Conservation (phyloP, 2,797 vertebrate species). For the Columba guinea region DNA sequence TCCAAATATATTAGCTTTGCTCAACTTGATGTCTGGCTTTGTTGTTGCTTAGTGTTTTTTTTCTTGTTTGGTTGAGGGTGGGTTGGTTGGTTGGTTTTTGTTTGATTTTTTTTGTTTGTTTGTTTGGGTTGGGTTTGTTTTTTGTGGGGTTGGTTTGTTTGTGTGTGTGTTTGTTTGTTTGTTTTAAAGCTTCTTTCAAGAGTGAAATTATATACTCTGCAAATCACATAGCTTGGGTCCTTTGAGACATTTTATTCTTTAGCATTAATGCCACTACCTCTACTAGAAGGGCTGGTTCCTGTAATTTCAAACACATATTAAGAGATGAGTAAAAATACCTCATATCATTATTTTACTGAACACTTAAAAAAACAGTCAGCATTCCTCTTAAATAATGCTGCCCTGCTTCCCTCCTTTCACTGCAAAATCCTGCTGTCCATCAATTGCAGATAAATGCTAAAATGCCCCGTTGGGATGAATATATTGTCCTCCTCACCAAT, state of each 20-base stretch:
- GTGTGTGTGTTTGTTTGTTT: background rate
- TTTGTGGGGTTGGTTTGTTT: background rate
- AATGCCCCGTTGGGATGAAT: background rate
- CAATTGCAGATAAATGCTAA: background rate
- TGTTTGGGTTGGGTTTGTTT: too few relatives aligned
- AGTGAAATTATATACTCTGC: background rate
- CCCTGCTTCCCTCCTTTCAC: background rate
- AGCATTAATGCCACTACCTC: background rate
- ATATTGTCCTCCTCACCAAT: background rate
- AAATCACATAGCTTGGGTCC: background rate
- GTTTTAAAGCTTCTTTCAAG: background rate
- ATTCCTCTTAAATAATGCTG: background rate
- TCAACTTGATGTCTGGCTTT: background rate
- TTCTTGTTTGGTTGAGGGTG: too few relatives aligned
- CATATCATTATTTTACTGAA: background rate
- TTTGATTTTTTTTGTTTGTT: too few relatives aligned
- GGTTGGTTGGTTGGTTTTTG: too few relatives aligned
- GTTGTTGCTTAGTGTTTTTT: too few relatives aligned
- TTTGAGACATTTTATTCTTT: background rate
- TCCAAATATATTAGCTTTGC: background rate
- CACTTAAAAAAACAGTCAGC: background rate
- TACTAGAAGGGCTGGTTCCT: background rate
- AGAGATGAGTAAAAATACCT: background rate
- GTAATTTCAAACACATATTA: background rate
- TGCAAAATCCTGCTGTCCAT: background rate